phyloP scores from a whole-genome alignment of 30 jellyfish, hydroid and myxozoan genomes.

The Aurelia aurita complex sp. Pacific region DNA sequence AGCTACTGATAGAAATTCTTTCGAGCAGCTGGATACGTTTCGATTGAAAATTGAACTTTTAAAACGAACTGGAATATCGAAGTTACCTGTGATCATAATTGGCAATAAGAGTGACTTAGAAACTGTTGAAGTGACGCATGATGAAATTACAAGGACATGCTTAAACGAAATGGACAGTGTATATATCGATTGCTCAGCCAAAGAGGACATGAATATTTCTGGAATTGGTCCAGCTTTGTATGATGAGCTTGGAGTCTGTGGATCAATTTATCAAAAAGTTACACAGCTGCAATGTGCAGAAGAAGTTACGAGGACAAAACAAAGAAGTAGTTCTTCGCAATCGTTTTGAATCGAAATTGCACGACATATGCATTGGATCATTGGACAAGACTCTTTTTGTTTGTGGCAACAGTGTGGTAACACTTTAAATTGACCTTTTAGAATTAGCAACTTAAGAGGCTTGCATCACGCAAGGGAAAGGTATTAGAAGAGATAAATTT shows the following conservation, averaged over 20 bases:
- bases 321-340: background rate
- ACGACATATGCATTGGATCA: too few relatives aligned
- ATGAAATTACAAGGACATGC: conserved; percentile 18
- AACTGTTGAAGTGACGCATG: background rate
- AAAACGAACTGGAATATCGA: conserved; percentile 2
- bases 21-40: conserved; percentile 30
- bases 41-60: conserved; percentile 24
- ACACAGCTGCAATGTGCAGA: conserved; percentile 20
- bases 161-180: conserved; percentile 45
- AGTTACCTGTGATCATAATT: conserved; percentile 34
- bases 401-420: too few relatives aligned
- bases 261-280: conserved; percentile 19
- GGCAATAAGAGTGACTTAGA: conserved; percentile 48
- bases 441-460: too few relatives aligned
- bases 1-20: conserved; percentile 26
- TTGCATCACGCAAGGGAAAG: too few relatives aligned
- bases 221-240: conserved; percentile 9
- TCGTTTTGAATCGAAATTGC: too few relatives aligned
- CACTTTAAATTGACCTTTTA: too few relatives aligned
- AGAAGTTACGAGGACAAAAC: conserved; percentile 6
- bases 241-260: conserved; percentile 53
- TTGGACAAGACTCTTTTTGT: too few relatives aligned
- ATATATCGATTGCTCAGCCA: conserved; percentile 35
- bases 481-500: too few relatives aligned
- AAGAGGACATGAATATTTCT: conserved; percentile 18